Conservation (phyloP, 2,113 vertebrate genomes). For the Clinocottus analis region DNA sequence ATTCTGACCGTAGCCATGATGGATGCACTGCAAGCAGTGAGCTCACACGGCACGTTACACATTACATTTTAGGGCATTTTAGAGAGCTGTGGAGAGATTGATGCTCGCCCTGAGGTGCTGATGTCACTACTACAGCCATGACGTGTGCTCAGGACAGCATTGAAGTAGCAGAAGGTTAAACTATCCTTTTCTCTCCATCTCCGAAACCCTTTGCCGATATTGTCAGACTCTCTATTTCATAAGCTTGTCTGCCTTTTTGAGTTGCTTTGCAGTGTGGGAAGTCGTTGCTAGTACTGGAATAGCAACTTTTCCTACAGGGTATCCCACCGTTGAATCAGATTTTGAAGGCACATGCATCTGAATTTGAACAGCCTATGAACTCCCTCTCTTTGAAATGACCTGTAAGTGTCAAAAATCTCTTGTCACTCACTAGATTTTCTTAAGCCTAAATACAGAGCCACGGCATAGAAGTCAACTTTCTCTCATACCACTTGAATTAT, state of each 20-base stretch:
- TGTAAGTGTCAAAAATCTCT: not conserved
- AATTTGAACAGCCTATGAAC: not conserved
- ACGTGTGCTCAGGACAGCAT: not conserved
- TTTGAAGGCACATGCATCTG: not conserved
- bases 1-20: not conserved
- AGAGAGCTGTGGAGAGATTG: not conserved
- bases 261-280: not conserved
- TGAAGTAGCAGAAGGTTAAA: not conserved
- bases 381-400: not conserved
- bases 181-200: not conserved
- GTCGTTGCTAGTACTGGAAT: not conserved
- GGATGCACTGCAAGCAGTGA: not conserved
- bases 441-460: not conserved
- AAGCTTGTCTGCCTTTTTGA: not conserved
- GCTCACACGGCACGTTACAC: not conserved
- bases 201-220: not conserved
- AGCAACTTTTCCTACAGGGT: not conserved
- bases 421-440: not conserved
- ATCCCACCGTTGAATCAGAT: not conserved
- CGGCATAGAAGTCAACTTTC: not conserved
- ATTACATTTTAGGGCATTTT: not conserved
- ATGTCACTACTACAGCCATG: not conserved
- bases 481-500: not conserved
- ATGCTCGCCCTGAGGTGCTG: not conserved
- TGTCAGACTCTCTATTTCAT: not conserved